A percentile compares a stretch with the other conserved stretches of the same genome.
Evolutionary conservation across 2,888 invertebrate genomes (phyloP).

Genomic region (Andrena bucephala): DNA sequence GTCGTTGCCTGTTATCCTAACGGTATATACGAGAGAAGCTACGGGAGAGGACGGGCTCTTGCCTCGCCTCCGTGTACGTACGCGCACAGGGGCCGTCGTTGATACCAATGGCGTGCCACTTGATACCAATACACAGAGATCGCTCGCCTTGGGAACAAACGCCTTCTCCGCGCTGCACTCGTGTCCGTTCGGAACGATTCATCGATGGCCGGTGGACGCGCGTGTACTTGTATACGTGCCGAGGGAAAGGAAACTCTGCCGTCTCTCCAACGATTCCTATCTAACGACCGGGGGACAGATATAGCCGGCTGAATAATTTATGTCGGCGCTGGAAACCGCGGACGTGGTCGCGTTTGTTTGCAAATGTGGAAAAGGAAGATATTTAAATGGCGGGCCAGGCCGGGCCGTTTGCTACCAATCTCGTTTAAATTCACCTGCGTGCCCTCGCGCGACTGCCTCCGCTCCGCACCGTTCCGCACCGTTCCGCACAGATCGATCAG

Average conservation of each 20-base stretch:
- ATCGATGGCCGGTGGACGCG: background rate
- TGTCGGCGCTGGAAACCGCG: conserved; percentile 50
- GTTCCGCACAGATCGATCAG: conserved; percentile 54
- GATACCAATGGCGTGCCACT: background rate
- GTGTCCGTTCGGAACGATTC: too few relatives aligned
- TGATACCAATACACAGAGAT: too few relatives aligned
- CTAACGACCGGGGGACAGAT: conserved; percentile 52
- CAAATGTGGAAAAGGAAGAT: conserved; percentile 53
- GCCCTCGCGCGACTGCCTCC: background rate
- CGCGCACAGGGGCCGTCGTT: background rate
- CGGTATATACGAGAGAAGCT: conserved; percentile 62
- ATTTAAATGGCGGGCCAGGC: conserved; percentile 33
- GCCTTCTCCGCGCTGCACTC: too few relatives aligned
- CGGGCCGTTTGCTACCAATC: conserved; percentile 23
- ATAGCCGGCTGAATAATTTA: conserved; percentile 49
- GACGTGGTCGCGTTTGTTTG: conserved; percentile 59
- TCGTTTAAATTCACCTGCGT: conserved; percentile 61
- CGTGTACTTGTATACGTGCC: conserved; percentile 8
- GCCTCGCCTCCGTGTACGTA: background rate
- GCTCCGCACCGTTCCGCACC: too few relatives aligned
- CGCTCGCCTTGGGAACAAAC: too few relatives aligned
- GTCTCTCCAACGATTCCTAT: conserved; percentile 59
- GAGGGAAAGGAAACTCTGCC: conserved; percentile 63
- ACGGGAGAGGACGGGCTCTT: conserved; percentile 12
- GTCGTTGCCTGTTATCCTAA: conserved; percentile 70